Evolutionary conservation across 2,888 invertebrate genomes (phyloP).

Genomic region (Protonemura montana): DNA sequence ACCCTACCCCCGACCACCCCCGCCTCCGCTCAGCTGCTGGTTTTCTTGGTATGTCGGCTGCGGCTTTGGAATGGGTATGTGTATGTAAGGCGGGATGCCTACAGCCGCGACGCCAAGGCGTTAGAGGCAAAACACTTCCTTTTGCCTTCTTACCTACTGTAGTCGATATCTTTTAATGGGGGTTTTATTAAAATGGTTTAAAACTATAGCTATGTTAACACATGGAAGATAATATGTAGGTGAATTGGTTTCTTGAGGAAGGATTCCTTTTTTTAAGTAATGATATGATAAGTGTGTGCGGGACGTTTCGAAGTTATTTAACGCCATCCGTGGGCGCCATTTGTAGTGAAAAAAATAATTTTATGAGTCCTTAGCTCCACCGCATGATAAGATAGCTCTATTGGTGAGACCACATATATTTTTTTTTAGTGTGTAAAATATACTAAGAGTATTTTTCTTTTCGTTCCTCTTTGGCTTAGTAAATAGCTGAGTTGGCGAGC

Average conservation of each 20-base stretch:
- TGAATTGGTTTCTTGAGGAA: neutral
- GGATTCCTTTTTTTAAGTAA: neutral
- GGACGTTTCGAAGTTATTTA: neutral
- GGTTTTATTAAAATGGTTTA: neutral
- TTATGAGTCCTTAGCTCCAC: too few species aligned
- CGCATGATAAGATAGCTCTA: too few species aligned
- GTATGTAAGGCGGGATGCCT: neutral
- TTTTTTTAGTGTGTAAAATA: too few species aligned
- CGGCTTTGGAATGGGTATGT: conserved; percentile 4
- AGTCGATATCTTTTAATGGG: neutral
- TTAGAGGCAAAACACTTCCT: neutral
- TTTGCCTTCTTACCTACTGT: neutral
- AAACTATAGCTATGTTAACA: neutral
- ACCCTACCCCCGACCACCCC: neutral
- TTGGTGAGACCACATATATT: too few species aligned
- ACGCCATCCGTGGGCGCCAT: neutral
- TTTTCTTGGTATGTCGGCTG: conserved; percentile 3
- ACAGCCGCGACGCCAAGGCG: neutral
- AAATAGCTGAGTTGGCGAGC: too few species aligned
- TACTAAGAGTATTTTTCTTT: too few species aligned
- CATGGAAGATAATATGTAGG: neutral
- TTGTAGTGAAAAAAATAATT: too few species aligned
- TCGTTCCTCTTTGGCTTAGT: too few species aligned
- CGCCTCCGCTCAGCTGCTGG: neutral
- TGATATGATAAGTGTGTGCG: neutral